Percentiles rank a stretch among this genome's conserved stretches.
phyloP scores from a whole-genome alignment of 2,113 vertebrate species.

The Spea bombifrons region DNA sequence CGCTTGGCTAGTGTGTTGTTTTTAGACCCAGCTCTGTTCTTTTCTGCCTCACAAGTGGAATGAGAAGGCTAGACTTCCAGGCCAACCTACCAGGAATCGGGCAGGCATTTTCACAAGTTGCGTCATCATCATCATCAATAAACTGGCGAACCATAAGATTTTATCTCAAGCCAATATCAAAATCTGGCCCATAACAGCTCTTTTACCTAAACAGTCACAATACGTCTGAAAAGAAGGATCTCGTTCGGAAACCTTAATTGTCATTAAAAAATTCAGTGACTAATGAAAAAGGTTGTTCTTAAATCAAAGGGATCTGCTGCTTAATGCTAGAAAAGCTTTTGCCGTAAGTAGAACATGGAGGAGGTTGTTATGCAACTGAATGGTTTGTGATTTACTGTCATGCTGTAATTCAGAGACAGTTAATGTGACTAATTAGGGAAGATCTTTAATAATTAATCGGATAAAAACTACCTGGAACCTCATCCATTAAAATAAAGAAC shows the following conservation, averaged over 20 bases:
- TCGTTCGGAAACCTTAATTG: background rate
- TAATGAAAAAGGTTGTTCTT: background rate
- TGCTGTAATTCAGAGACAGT: background rate
- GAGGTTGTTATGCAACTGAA: background rate
- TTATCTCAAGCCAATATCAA: too few species aligned
- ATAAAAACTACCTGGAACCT: slow-evolving; percentile 1
- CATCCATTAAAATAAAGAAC: background rate
- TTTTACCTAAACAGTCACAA: too few species aligned
- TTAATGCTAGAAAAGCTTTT: slow-evolving; percentile 1
- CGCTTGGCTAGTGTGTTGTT: background rate
- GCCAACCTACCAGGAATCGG: too few species aligned
- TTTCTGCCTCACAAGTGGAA: too few species aligned
- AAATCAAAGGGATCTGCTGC: background rate
- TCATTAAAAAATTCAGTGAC: background rate
- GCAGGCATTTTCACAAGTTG: too few species aligned
- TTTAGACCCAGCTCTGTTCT: too few species aligned
- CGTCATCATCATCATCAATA: too few species aligned
- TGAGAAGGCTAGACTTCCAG: too few species aligned
- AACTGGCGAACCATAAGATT: too few species aligned
- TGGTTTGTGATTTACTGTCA: slow-evolving; percentile 2
- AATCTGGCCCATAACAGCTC: too few species aligned
- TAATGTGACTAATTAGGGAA: slow-evolving; percentile 9
- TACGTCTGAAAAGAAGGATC: background rate
- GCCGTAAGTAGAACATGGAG: background rate
- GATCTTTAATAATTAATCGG: slow-evolving; percentile 3